Evolutionary conservation across 2,113 vertebrate species (phyloP).

Genomic region (Eubucco bourcierii): DNA sequence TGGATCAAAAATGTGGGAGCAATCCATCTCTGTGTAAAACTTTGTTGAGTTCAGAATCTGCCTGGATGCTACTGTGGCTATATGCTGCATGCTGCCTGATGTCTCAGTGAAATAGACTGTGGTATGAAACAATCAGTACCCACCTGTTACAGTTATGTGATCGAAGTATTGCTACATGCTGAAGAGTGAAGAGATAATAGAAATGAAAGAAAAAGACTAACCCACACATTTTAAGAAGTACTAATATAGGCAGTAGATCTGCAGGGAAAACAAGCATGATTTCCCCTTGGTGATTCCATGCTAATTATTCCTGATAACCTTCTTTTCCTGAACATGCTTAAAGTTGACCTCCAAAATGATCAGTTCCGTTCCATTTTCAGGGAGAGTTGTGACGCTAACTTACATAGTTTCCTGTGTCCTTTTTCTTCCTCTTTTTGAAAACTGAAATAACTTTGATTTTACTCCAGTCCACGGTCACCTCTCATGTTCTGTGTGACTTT

Average conservation of each 20-base stretch:
- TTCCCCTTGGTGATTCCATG: too few species aligned
- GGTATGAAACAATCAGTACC: neutral
- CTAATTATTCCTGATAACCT: neutral
- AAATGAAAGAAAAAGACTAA: neutral
- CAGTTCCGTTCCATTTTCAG: neutral
- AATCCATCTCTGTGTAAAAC: neutral
- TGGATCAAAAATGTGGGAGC: neutral
- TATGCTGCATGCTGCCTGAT: neutral
- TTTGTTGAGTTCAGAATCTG: neutral
- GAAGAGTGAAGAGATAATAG: neutral
- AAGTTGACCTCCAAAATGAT: neutral
- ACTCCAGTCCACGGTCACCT: neutral
- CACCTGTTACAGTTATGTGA: neutral
- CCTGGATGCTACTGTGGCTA: neutral
- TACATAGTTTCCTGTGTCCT: neutral
- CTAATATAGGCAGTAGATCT: neutral
- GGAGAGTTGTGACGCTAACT: neutral
- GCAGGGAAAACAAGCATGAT: neutral
- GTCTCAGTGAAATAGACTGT: neutral
- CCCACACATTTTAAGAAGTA: neutral
- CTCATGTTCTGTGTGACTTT: neutral
- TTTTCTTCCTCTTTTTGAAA: neutral
- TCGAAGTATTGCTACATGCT: neutral
- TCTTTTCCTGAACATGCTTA: neutral
- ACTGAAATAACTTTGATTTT: neutral